A percentile compares a stretch with the other conserved stretches of the same genome.
Evolutionary conservation across 2,113 vertebrate species (phyloP).

Genomic region (Neodontobutis hainanensis): DNA sequence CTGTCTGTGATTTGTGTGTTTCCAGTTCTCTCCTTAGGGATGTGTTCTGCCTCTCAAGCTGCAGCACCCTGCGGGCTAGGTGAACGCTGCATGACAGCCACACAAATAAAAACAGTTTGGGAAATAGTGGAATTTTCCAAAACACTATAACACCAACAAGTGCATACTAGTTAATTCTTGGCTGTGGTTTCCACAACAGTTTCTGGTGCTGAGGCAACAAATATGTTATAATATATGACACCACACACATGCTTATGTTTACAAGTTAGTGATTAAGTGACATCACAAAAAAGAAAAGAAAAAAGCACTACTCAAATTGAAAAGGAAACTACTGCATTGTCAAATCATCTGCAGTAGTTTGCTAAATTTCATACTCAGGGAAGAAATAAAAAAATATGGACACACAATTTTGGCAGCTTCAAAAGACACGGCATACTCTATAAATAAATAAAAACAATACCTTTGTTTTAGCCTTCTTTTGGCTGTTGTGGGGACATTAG

Average conservation of each 20-base stretch:
- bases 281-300: background rate
- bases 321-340: background rate
- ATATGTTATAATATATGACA: constrained; percentile 7
- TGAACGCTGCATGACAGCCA: constrained; percentile 84
- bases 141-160: constrained; percentile 42
- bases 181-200: constrained; percentile 4
- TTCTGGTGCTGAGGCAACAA: constrained; percentile 14
- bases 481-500: constrained; percentile 95
- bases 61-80: constrained; percentile 93
- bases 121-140: constrained; percentile 16
- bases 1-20: constrained; percentile 81
- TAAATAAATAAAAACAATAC: constrained; percentile 62
- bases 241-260: background rate
- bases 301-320: background rate
- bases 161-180: constrained; percentile 30
- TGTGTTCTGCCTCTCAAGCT: constrained; percentile 94
- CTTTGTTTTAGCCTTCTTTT: constrained; percentile 94
- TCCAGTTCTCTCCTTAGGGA: constrained; percentile 90
- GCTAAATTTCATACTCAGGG: too few species aligned
- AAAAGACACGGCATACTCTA: background rate
- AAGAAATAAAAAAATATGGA: too few species aligned
- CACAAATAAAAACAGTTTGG: constrained; percentile 27
- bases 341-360: too few species aligned
- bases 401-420: background rate
- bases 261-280: background rate